These are phyloP conservation scores for Meghimatium bilineatum DNA, from an alignment of 2,888 invertebrate species.

Conservation along the genomic window DNA sequence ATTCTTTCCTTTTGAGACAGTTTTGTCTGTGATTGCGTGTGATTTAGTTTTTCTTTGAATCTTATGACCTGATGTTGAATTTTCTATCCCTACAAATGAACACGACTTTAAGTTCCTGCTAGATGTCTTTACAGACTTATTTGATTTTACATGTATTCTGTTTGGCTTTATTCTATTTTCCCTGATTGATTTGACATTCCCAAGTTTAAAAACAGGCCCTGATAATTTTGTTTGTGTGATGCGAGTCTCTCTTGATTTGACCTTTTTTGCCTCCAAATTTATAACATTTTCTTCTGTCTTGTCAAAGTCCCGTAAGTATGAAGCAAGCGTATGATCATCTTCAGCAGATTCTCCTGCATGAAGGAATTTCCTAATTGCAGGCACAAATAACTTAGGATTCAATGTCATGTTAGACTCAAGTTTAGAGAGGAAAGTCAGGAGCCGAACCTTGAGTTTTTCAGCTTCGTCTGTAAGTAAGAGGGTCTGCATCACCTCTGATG, in stretches of 20 bases:
- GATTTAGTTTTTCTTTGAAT: not conserved
- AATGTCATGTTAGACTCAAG: slow-evolving; percentile 33
- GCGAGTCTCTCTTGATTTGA: not conserved
- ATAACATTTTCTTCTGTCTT: slow-evolving; percentile 37
- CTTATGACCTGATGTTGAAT: not conserved
- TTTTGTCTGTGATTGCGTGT: not conserved
- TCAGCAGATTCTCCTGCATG: slow-evolving; percentile 10
- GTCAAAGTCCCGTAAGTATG: slow-evolving; percentile 21
- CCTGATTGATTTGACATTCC: slow-evolving; percentile 9
- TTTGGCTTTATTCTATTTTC: not conserved
- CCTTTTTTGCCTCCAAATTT: not conserved
- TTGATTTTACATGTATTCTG: not conserved
- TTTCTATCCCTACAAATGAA: not conserved
- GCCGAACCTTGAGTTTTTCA: slow-evolving; percentile 36
- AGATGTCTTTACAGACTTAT: not conserved
- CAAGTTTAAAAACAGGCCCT: slow-evolving; percentile 27
- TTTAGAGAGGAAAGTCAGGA: slow-evolving; percentile 20
- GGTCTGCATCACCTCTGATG: slow-evolving; percentile 30
- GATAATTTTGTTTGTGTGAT: slow-evolving; percentile 25
- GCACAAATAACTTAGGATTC: slow-evolving; percentile 41
- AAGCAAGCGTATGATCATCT: slow-evolving; percentile 4
- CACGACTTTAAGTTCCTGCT: not conserved
- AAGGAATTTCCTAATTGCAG: slow-evolving; percentile 28
- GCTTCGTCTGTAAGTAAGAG: slow-evolving; percentile 37
- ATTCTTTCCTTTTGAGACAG: too few relatives aligned